Base-by-base conservation (phyloP, 2,888 invertebrate genomes). In the Malacosoma neustria region DNA sequence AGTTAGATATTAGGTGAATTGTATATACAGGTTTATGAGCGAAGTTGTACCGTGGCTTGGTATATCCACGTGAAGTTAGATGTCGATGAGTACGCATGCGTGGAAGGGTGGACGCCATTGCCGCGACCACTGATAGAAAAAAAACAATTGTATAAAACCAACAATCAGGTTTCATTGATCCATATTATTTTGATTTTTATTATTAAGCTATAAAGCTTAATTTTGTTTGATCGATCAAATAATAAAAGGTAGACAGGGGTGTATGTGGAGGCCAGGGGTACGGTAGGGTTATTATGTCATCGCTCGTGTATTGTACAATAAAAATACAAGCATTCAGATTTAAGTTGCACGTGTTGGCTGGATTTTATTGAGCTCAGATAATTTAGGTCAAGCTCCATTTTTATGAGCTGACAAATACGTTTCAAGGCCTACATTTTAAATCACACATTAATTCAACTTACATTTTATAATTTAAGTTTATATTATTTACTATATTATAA, bases 1-100 rank as follows among this genome's bases (percentile, higher is more conserved):
- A 49, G 63, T 66, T 66, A 66, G 72, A 69, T 71, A 63, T 61
- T 61, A 54, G 62, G 57, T 63, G 64, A 72, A 65, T 81, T 73
- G 72, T 84, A 81, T 80, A 76, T 80, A 82, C 76, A 79, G 71
- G 59, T 64, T 63, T 57, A 54, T 58, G 67, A 59, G 68, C 71
- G 82, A 84, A 82, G 84, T 85, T 85, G 65, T 61, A 53, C 56
- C 67, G 54, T 64, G 62, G 81, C 80, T 72, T 79, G 77, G 77
- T 70, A 49, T 58, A 62, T 64, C 54, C 56, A 51, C 54, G 55
- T 75, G 81, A 81, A 80, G 79, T 81, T 73, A 44, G 61, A 41
- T 39, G 47, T 47, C 36, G 38, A 30, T 35, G 37, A 45, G 41
- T 37, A 56, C 82, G 84, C 84, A 82, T 80, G 84, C 82, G 84